Evolutionary conservation across 2,113 vertebrate genomes (phyloP), one percentile per base, ranked within the genome.

Genomic region (Sakesphorus luctuosus): DNA sequence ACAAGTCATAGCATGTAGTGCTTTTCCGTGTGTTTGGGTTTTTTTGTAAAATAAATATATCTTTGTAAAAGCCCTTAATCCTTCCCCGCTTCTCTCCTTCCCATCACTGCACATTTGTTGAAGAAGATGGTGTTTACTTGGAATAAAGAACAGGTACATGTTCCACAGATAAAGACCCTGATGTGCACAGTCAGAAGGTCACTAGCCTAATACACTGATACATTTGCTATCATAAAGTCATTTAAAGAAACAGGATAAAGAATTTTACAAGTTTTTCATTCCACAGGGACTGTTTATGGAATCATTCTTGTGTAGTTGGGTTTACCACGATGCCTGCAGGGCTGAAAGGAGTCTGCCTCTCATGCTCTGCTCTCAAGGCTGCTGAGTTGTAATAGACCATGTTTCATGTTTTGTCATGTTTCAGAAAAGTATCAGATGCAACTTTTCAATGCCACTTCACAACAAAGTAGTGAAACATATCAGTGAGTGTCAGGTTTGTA

Each of bases 11-110:
- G 13, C 35, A 71, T 43, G 17, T 28, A 49, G 38, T 47, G 29
- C 18, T 84, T 77, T 69, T 9, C 31, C 6, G 14, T n/a, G 13
- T 65, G 33, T 50, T 50, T 46, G 29, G 17, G 6, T 15, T 11
- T 56, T n/a, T 29, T 23, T 36, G 2, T 28, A 61, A 77, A 90
- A 89, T 19, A 73, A 88, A 50, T 28, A 31, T 1, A 13, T 62
- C 71, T 55, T 61, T 50, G 3, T 35, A 58, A 87, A 90, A 91
- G 31, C 25, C 10, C 5, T 59, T 75, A 26, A 29, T 78, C 47
- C 13, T 25, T 18, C 7, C 28, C 44, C 10, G 17, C 13, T 26
- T 18, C 7, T 25, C 44, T 13, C 18, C 0, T 40, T 13, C 6
- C 13, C 43, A 46, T 13, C 19, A 14, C 50, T 58, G 5, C 11